phyloP scores from a whole-genome alignment of 2,113 vertebrate species.

The Alectura lathami region DNA sequence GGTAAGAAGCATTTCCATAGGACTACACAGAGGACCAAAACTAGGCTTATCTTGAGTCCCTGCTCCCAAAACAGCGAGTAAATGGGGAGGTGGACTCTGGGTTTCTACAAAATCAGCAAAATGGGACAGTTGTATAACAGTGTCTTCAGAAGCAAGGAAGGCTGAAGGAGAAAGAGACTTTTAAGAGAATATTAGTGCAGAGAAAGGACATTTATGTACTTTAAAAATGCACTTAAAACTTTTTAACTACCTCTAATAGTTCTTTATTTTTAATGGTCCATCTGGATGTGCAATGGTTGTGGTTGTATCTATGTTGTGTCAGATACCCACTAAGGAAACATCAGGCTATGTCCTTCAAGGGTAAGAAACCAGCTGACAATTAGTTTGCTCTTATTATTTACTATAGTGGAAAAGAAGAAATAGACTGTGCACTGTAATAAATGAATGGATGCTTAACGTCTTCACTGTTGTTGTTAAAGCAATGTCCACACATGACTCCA shows the following conservation, averaged over 20 bases:
- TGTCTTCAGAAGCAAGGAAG: neutral
- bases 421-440: neutral
- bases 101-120: neutral
- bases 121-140: neutral
- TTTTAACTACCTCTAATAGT: neutral
- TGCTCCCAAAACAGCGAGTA: neutral
- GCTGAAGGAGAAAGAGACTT: neutral
- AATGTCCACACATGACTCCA: neutral
- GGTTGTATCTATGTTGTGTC: neutral
- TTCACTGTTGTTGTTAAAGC: neutral
- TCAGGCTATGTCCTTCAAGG: neutral
- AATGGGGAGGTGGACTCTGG: neutral
- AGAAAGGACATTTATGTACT: neutral
- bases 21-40: fast-evolving
- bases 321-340: neutral
- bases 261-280: neutral
- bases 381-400: neutral
- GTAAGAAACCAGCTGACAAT: neutral
- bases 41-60: neutral
- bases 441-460: neutral
- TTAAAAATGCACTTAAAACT: neutral
- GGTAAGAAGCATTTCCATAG: neutral
- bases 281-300: neutral
- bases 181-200: neutral
- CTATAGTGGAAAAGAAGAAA: neutral